These are phyloP conservation scores for Serrognathus titanus DNA, from an alignment of 2,888 invertebrate genomes.

Conservation along the genomic window DNA sequence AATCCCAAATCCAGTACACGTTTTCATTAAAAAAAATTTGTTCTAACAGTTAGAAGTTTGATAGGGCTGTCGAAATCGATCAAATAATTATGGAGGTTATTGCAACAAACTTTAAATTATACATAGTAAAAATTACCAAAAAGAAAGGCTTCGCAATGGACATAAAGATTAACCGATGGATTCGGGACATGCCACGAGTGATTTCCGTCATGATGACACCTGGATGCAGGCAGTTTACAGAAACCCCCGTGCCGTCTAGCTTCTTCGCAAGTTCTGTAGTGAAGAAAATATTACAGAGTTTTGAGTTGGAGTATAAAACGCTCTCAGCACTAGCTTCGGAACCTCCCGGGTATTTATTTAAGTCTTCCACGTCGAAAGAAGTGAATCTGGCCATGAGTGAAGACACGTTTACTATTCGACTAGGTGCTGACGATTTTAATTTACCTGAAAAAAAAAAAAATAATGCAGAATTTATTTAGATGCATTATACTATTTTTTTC, in stretches of 20 bases:
- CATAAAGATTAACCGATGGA: not conserved
- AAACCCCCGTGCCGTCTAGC: constrained; percentile 28
- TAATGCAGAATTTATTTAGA: too few relatives aligned
- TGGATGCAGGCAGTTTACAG: constrained; percentile 34
- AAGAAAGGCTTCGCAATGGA: too few relatives aligned
- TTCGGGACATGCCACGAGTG: not conserved
- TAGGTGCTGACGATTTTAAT: constrained; percentile 41
- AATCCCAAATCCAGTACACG: not conserved
- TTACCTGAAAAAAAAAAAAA: constrained; percentile 44
- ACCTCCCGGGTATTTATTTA: constrained; percentile 4
- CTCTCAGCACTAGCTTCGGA: not conserved
- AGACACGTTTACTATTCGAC: constrained; percentile 35
- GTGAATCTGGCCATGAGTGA: constrained; percentile 18
- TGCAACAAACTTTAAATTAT: too few relatives aligned
- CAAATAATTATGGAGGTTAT: too few relatives aligned
- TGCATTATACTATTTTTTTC: too few relatives aligned
- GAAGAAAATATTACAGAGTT: constrained; percentile 34
- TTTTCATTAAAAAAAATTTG: too few relatives aligned
- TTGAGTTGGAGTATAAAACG: constrained; percentile 20
- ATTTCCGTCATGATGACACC: constrained; percentile 27
- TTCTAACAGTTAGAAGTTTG: too few relatives aligned
- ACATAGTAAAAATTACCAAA: too few relatives aligned
- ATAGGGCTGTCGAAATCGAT: too few relatives aligned
- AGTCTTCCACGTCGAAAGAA: not conserved
- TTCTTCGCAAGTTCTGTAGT: constrained; percentile 29